Percentiles rank a stretch among this genome's conserved stretches.
Evolutionary conservation across 2,888 invertebrate species (phyloP).

Genomic region (Oligia latruncula): DNA sequence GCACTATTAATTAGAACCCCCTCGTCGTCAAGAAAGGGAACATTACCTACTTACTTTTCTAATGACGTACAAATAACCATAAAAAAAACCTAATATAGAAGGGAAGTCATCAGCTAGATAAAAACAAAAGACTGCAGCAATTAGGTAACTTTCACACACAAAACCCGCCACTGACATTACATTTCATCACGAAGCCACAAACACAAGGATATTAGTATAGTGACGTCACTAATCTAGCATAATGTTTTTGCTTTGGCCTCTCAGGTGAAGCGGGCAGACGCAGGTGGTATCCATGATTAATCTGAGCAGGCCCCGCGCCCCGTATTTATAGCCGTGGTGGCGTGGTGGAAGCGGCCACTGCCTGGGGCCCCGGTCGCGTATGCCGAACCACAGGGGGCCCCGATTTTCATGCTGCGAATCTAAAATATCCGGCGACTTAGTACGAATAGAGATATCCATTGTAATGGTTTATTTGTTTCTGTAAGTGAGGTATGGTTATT

Average conservation of each 20-base stretch:
- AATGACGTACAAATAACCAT: neutral
- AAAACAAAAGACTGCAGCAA: constrained; percentile 20
- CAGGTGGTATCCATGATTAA: constrained; percentile 86
- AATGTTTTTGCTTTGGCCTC: constrained; percentile 79
- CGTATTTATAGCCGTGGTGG: constrained; percentile 81
- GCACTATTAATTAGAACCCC: neutral
- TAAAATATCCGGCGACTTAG: constrained; percentile 69
- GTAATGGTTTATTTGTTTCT: constrained; percentile 58
- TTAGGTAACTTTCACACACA: constrained; percentile 5
- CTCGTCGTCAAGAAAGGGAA: neutral
- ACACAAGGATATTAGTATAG: constrained; percentile 65
- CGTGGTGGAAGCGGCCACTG: constrained; percentile 74
- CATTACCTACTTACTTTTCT: neutral
- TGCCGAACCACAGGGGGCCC: constrained; percentile 76
- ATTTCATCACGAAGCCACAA: constrained; percentile 28
- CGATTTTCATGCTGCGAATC: constrained; percentile 66
- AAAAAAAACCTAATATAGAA: neutral
- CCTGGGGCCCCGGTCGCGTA: constrained; percentile 75
- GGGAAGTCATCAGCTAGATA: neutral
- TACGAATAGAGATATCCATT: constrained; percentile 62
- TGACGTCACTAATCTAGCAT: constrained; percentile 75
- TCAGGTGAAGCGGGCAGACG: constrained; percentile 73
- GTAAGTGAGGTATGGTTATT: constrained; percentile 30
- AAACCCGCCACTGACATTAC: constrained; percentile 23
- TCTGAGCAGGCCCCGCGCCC: constrained; percentile 75